These are phyloP conservation scores for Dipodomys ordii DNA, from an alignment of 2,113 vertebrate species.

Conservation along the genomic window DNA sequence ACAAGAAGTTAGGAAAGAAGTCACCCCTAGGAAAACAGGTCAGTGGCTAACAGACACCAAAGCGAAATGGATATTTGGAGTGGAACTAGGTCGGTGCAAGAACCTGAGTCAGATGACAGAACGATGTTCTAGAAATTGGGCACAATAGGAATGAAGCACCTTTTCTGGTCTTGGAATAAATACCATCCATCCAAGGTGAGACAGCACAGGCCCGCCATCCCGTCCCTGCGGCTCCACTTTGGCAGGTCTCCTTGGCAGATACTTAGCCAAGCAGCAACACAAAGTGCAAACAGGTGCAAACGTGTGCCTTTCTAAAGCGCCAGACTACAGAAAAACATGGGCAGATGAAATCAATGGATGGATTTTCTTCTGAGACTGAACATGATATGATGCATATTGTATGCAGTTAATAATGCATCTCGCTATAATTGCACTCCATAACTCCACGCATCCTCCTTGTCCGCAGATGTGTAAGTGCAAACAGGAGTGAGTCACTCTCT, in stretches of 20 bases:
- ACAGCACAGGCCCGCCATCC: neutral
- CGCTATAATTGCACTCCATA: slow-evolving; percentile 52
- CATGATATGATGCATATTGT: slow-evolving; percentile 60
- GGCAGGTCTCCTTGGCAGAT: neutral
- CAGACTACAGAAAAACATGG: neutral
- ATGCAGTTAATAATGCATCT: slow-evolving; percentile 69
- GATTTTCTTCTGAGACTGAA: slow-evolving; percentile 66
- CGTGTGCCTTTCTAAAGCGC: neutral
- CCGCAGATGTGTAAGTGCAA: slow-evolving; percentile 58
- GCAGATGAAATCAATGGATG: slow-evolving; percentile 71
- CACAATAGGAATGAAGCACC: neutral
- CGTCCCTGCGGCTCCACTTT: neutral
- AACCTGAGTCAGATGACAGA: neutral
- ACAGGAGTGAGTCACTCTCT: slow-evolving; percentile 68
- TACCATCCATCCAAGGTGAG: neutral
- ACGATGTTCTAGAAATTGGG: neutral
- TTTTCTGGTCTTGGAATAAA: neutral
- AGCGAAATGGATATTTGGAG: slow-evolving; percentile 69
- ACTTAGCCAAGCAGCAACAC: neutral
- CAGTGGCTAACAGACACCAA: slow-evolving; percentile 73
- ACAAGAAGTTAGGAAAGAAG: slow-evolving; percentile 64
- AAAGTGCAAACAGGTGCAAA: neutral
- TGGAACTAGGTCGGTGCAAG: slow-evolving; percentile 68
- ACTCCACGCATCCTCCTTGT: slow-evolving; percentile 60
- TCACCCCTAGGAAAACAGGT: slow-evolving; percentile 63